Conservation (phyloP, 1,140 invertebrate genomes). For the Macrotrachela quadricornifera region DNA sequence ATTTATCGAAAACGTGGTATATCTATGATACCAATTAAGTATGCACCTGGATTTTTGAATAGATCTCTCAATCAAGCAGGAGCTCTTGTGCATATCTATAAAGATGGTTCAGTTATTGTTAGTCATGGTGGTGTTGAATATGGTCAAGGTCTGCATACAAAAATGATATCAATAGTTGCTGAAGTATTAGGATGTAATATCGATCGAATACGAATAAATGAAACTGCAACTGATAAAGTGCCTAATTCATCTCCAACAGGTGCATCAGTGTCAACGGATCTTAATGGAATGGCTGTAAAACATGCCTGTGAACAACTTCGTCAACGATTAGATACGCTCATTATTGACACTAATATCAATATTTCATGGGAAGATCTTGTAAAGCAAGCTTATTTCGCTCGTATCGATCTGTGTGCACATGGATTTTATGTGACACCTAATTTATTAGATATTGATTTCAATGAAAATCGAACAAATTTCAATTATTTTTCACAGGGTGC, state of each 20-base stretch:
- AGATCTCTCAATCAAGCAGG: conserved; percentile 62
- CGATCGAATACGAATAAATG: conserved; percentile 58
- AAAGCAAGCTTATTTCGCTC: background rate
- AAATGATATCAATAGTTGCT: conserved; percentile 57
- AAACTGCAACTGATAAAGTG: conserved; percentile 74
- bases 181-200: conserved; percentile 42
- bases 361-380: conserved; percentile 7
- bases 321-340: conserved; percentile 4
- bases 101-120: conserved; percentile 72
- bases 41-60: conserved; percentile 61
- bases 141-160: conserved; percentile 83
- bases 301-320: conserved; percentile 3
- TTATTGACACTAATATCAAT: background rate
- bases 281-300: conserved; percentile 74
- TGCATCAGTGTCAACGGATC: conserved; percentile 66
- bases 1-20: conserved; percentile 70
- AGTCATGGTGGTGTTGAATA: conserved; percentile 78
- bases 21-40: conserved; percentile 60
- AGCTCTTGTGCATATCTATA: conserved; percentile 65
- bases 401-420: background rate
- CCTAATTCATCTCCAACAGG: conserved; percentile 79
- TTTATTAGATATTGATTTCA: background rate
- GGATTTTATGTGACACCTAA: background rate
- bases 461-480: background rate
- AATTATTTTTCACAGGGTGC: conserved; percentile 14